A percentile compares a stretch with the other conserved stretches of the same genome.
Evolutionary conservation across 2,113 vertebrate species (phyloP).

Genomic region (Spheniscus mendiculus): DNA sequence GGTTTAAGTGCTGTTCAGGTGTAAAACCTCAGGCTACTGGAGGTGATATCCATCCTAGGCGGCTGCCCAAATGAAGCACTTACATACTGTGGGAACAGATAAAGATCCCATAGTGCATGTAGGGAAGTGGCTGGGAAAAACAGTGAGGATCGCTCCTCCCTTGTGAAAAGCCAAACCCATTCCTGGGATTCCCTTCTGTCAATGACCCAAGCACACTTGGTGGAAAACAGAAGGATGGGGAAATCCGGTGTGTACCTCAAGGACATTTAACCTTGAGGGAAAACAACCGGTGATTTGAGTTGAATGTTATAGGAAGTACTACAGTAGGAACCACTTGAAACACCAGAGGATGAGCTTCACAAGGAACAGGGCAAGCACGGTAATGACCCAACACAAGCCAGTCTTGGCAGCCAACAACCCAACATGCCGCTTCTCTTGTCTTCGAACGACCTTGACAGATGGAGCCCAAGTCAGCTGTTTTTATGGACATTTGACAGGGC

Average conservation of each 20-base stretch:
- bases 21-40: neutral
- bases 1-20: neutral
- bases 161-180: neutral
- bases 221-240: neutral
- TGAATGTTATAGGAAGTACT: neutral
- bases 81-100: neutral
- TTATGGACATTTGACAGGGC: neutral
- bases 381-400: neutral
- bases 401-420: neutral
- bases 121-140: neutral
- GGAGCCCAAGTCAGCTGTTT: neutral
- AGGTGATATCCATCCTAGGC: neutral
- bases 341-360: neutral
- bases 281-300: neutral
- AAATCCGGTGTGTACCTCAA: neutral
- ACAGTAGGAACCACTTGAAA: neutral
- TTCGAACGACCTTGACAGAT: neutral
- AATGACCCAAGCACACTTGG: neutral
- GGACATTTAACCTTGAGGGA: neutral
- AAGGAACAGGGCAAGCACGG: neutral
- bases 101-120: neutral
- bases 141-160: neutral
- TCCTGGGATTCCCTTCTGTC: neutral
- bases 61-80: neutral
- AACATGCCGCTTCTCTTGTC: rapidly evolving